Conservation (phyloP, 23 tunicate genomes). For the Oikopleura dioica region DNA sequence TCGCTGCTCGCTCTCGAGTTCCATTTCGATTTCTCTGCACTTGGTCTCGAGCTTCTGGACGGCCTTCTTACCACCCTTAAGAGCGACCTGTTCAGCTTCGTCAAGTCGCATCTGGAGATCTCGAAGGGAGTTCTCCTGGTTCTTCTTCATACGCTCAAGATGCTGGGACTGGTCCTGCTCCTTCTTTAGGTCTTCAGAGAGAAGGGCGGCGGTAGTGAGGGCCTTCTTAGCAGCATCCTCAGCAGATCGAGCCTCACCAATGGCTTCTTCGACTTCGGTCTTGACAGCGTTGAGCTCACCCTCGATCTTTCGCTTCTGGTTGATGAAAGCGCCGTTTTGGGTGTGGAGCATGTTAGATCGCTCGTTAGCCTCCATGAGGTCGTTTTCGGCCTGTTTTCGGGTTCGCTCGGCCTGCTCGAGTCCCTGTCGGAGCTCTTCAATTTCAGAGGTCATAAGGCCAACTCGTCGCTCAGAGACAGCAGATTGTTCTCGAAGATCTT, state of each 20-base stretch:
- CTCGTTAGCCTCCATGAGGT: conserved; percentile 64
- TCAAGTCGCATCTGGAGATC: conserved; percentile 89
- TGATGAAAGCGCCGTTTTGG: conserved; percentile 80
- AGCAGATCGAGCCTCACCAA: conserved; percentile 39
- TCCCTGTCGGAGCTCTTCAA: neutral
- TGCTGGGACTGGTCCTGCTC: too few relatives aligned
- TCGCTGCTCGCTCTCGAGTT: conserved; percentile 65
- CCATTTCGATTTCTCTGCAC: conserved; percentile 79
- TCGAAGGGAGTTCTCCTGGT: conserved; percentile 61
- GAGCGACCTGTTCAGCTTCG: conserved; percentile 89
- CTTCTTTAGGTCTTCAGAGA: conserved; percentile 20
- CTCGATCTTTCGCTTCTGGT: conserved; percentile 64
- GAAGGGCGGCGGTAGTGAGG: conserved; percentile 31
- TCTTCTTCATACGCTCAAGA: too few relatives aligned
- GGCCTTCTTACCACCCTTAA: conserved; percentile 85
- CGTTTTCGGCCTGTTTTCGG: conserved; percentile 70
- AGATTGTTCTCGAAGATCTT: neutral
- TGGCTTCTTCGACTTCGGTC: conserved; percentile 71
- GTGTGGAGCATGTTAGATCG: conserved; percentile 54
- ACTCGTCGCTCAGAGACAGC: conserved; percentile 13
- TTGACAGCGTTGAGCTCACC: conserved; percentile 52
- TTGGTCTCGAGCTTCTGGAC: conserved; percentile 68
- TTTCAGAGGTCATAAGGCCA: conserved; percentile 38
- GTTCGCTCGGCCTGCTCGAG: conserved; percentile 17
- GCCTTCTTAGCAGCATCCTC: conserved; percentile 96